Base-by-base conservation (phyloP, 2,113 vertebrate species). In the Crotalus viridis region DNA sequence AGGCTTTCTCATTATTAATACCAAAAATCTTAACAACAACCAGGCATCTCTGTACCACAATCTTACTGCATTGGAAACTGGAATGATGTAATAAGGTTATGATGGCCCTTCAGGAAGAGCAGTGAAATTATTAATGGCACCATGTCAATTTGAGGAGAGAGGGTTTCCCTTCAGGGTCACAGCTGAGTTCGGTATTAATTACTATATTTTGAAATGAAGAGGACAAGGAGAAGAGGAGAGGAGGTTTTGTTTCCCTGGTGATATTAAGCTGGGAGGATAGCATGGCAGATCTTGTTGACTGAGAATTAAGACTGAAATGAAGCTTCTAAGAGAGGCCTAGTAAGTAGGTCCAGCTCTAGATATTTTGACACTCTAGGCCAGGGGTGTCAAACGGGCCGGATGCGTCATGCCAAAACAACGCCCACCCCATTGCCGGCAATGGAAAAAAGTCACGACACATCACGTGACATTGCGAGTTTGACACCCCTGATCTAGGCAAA, bases 201-300 rank as follows among this genome's bases (percentile, higher is more conserved):
- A 7, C 54, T 12, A 21, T 24, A 55, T 87, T 85, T 8, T 89
- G 85, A 93, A 96, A 0, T 94, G 86, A 94, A 3, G 3, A 88
- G 87, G 74, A 95, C 93, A 94, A 94, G 94, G 54, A 56, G 91
- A 57, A 7, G 61, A 85, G 96, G 94, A 59, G 89, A 87, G 52
- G 85, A 61, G 19, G 95, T 97, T 98, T 96, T 1, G 91, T 94
- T 98, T 96, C 96, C 96, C 89, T 57, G 46, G 0, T 43, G 8
- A 85, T 17, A 0, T 0, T 88, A 90, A 0, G 13, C 57, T 13
- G 1, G 0, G 33, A 91, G 95, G 95, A 96, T 95, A 89, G 59
- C 95, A 93, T 93, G 88, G 95, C 95, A 46, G 0, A 0, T n/a
- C 13, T 46, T 0, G 2, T 85, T 94, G 95, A 90, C 93, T 92